Evolutionary conservation across 1,140 invertebrate species (phyloP).

Genomic region (Ericerus pela): DNA sequence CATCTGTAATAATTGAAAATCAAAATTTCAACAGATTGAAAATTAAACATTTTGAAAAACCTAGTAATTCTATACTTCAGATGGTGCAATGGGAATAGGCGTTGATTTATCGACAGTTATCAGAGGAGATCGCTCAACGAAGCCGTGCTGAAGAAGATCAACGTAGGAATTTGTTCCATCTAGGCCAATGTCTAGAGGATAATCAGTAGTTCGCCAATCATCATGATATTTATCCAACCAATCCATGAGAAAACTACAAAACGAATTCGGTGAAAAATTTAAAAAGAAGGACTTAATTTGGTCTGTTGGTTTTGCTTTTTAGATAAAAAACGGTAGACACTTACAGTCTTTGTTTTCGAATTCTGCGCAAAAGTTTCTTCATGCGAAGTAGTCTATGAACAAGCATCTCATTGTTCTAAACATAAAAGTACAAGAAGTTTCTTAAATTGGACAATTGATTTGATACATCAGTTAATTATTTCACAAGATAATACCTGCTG

Average conservation of each 20-base stretch:
- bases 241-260: constrained; percentile 25
- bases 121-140: constrained; percentile 4
- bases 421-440: constrained; percentile 7
- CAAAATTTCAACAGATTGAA: not conserved
- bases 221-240: constrained; percentile 25
- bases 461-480: not conserved
- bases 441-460: not conserved
- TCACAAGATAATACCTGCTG: constrained; percentile 32
- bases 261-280: not conserved
- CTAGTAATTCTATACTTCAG: constrained; percentile 5
- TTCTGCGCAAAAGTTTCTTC: constrained; percentile 21
- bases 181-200: constrained; percentile 13
- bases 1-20: not conserved
- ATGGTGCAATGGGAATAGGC: not conserved
- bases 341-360: constrained; percentile 24
- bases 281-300: not conserved
- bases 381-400: constrained; percentile 35
- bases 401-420: constrained; percentile 42
- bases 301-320: not conserved
- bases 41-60: not conserved
- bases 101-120: not conserved
- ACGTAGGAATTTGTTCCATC: constrained; percentile 9
- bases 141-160: not conserved
- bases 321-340: constrained; percentile 2
- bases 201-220: constrained; percentile 23